Conservation (phyloP, 2,797 vertebrate genomes). For the Schizothorax lantsangensis region DNA sequence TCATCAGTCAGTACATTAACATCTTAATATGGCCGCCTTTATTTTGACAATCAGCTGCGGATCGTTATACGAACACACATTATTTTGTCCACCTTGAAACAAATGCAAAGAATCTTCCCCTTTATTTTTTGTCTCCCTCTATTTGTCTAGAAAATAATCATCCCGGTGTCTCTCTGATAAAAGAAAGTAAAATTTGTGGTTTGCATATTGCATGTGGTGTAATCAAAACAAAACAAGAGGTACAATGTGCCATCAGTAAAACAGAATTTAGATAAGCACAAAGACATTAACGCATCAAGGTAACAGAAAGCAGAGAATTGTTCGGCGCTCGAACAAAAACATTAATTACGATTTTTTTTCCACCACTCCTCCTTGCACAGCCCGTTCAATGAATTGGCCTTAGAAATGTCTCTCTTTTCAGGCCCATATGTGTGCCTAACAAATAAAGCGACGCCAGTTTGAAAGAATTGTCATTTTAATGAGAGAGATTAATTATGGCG, state of each 20-base stretch:
- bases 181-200: conserved; percentile 55
- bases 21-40: conserved; percentile 64
- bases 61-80: conserved; percentile 40
- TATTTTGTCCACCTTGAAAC: conserved; percentile 56
- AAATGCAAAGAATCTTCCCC: conserved; percentile 52
- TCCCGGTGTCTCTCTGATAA: conserved; percentile 54
- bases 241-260: conserved; percentile 61
- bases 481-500: conserved; percentile 64
- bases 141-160: conserved; percentile 63
- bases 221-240: conserved; percentile 62
- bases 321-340: conserved; percentile 67
- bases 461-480: conserved; percentile 69
- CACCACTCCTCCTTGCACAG: conserved; percentile 29
- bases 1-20: conserved; percentile 64
- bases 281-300: conserved; percentile 72
- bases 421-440: conserved; percentile 40
- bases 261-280: conserved; percentile 66
- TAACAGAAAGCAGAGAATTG: conserved; percentile 60
- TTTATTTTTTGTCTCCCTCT: conserved; percentile 48
- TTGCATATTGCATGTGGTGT: conserved; percentile 62
- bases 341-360: conserved; percentile 65
- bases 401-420: conserved; percentile 66
- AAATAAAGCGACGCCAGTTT: conserved; percentile 62
- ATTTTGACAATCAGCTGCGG: conserved; percentile 52
- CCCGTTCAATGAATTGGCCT: conserved; percentile 63